Evolutionary conservation across 2,113 vertebrate genomes (phyloP).

Genomic region (Tapirus terrestris): DNA sequence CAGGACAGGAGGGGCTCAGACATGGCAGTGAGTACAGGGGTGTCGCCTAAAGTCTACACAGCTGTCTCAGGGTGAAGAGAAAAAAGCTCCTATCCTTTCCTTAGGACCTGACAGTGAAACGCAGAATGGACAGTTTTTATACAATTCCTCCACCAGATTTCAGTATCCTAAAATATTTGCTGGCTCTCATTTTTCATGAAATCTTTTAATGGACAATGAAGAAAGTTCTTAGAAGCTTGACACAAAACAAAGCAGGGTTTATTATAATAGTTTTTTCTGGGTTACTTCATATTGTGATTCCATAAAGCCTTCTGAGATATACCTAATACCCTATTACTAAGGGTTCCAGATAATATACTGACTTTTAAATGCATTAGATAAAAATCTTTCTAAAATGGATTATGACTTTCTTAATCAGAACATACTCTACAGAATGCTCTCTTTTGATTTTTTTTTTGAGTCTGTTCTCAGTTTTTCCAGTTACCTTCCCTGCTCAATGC

Average conservation of each 20-base stretch:
- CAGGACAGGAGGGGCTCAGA: not conserved
- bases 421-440: not conserved
- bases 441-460: not conserved
- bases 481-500: not conserved
- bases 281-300: not conserved
- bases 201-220: not conserved
- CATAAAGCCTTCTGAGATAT: conserved; percentile 1
- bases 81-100: not conserved
- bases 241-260: not conserved
- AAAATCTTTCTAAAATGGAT: conserved; percentile 28
- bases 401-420: not conserved
- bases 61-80: not conserved
- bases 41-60: not conserved
- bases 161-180: not conserved
- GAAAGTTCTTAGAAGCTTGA: not conserved
- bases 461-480: not conserved
- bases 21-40: not conserved
- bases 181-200: not conserved
- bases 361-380: conserved; percentile 19
- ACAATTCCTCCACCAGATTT: not conserved
- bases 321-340: not conserved
- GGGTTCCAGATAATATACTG: not conserved
- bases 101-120: not conserved
- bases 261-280: not conserved
- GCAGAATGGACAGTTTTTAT: not conserved